These are phyloP conservation scores for Caerostris extrusa DNA, from an alignment of 1,140 invertebrate species.

Conservation along the genomic window DNA sequence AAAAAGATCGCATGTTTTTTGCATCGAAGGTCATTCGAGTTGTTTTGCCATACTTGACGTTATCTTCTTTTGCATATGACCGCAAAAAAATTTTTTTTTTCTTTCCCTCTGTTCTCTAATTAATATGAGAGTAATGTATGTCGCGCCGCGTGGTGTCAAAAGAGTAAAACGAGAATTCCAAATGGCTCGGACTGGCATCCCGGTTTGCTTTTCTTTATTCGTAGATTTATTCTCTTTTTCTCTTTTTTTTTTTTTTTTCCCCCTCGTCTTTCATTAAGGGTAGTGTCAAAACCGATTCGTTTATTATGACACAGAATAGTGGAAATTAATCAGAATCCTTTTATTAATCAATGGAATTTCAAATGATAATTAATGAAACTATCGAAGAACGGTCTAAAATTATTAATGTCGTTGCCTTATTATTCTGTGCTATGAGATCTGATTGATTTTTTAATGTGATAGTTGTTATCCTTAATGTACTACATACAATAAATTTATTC, in stretches of 20 bases:
- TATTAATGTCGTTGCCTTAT: neutral
- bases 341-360: neutral
- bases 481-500: too few relatives aligned
- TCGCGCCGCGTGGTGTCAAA: conserved; percentile 10
- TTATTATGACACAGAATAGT: neutral
- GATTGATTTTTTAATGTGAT: too few relatives aligned
- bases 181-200: neutral
- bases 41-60: conserved; percentile 20
- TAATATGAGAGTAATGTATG: conserved; percentile 27
- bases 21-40: neutral
- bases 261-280: neutral
- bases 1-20: neutral
- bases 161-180: neutral
- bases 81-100: neutral
- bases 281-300: neutral
- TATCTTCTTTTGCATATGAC: conserved; percentile 26
- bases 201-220: neutral
- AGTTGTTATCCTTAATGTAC: too few relatives aligned
- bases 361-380: neutral
- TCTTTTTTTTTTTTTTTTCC: neutral
- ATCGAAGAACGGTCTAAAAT: neutral
- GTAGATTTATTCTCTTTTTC: neutral
- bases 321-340: neutral
- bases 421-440: too few relatives aligned
- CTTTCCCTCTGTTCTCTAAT: neutral